phyloP scores from a whole-genome alignment of 2,888 invertebrate genomes.

The Pocota personata region DNA sequence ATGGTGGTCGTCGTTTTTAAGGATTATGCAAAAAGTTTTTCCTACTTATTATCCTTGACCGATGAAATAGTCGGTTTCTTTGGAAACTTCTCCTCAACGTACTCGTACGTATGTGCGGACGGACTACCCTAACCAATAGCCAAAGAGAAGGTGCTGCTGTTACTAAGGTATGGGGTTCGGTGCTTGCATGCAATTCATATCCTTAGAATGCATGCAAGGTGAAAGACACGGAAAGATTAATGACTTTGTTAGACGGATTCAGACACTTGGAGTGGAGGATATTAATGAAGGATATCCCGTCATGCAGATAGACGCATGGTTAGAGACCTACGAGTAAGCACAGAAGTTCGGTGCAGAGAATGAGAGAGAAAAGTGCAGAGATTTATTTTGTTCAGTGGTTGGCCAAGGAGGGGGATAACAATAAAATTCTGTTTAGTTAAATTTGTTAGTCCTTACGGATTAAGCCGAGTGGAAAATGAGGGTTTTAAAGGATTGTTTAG shows the following conservation, averaged over 20 bases:
- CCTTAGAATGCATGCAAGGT: constrained; percentile 49
- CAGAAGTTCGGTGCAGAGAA: not conserved
- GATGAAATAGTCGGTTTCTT: constrained; percentile 47
- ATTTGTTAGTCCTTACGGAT: constrained; percentile 52
- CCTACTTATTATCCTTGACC: constrained; percentile 70
- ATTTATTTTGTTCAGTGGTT: constrained; percentile 57
- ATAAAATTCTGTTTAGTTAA: constrained; percentile 66
- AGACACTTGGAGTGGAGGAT: constrained; percentile 65
- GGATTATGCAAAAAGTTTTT: constrained; percentile 69
- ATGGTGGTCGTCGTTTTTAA: constrained; percentile 35
- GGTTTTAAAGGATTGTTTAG: not conserved
- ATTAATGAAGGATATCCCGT: constrained; percentile 73
- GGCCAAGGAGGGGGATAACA: constrained; percentile 50
- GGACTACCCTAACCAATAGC: not conserved
- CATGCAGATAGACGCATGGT: constrained; percentile 68
- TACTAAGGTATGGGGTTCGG: not conserved
- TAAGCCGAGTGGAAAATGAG: constrained; percentile 16
- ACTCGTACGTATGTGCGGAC: not conserved
- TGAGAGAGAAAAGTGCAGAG: constrained; percentile 11
- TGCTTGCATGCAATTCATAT: constrained; percentile 49
- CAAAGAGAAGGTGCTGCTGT: constrained; percentile 32
- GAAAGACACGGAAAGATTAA: constrained; percentile 63
- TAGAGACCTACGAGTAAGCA: constrained; percentile 18
- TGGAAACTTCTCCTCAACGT: not conserved
- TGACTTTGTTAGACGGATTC: constrained; percentile 68